Percentiles rank a stretch among this genome's conserved stretches.
These are phyloP conservation scores for Cathartes aura DNA, from an alignment of 2,113 vertebrate genomes.

Conservation along the genomic window DNA sequence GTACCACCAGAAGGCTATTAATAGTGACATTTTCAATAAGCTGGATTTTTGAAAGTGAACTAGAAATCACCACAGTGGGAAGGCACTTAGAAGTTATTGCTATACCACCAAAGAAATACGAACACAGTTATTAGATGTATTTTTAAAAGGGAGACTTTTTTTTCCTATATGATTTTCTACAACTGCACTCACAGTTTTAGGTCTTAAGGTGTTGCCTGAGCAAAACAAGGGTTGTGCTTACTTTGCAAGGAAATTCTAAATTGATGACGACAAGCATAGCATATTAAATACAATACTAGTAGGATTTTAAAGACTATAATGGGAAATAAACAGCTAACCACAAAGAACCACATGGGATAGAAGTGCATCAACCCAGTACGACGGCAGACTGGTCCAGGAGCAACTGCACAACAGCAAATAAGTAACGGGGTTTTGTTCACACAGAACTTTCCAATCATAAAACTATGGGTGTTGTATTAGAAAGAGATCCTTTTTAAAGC, in stretches of 20 bases:
- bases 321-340: not conserved
- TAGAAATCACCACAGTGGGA: constrained; percentile 28
- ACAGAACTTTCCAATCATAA: not conserved
- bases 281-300: not conserved
- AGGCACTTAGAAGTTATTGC: constrained; percentile 10
- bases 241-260: not conserved
- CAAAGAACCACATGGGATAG: not conserved
- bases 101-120: not conserved
- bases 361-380: fast-evolving
- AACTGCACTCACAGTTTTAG: not conserved
- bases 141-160: not conserved
- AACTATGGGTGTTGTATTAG: not conserved
- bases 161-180: not conserved
- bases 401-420: not conserved
- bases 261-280: not conserved
- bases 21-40: constrained; percentile 19
- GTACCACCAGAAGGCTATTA: constrained; percentile 29
- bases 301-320: not conserved
- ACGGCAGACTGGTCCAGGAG: not conserved
- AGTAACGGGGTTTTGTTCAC: not conserved
- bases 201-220: not conserved
- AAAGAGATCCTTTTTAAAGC: not conserved
- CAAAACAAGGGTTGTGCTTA: not conserved
- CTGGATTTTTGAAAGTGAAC: constrained; percentile 16
- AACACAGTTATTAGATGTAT: not conserved